These are phyloP conservation scores for Jaculus jaculus DNA, from an alignment of 2,113 vertebrate species.

Conservation along the genomic window DNA sequence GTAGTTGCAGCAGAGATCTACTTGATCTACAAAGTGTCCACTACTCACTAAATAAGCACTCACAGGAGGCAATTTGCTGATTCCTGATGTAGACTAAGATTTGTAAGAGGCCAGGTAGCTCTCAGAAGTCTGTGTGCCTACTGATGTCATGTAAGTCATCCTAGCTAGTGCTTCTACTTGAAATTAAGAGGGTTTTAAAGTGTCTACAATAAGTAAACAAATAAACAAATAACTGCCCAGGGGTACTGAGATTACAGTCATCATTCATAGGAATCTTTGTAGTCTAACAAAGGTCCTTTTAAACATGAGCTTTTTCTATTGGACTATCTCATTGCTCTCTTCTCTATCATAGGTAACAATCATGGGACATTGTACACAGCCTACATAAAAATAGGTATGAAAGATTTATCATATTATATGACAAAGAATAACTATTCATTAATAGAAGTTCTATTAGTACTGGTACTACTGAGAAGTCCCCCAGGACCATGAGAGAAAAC, in stretches of 20 bases:
- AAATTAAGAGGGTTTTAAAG: background rate
- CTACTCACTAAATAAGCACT: background rate
- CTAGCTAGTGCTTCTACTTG: background rate
- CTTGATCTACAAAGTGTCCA: background rate
- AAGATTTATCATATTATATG: background rate
- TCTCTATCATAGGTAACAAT: background rate
- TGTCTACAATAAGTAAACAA: no score
- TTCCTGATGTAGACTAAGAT: background rate
- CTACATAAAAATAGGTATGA: background rate
- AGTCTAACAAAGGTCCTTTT: background rate
- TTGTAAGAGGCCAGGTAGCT: background rate
- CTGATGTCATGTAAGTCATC: background rate
- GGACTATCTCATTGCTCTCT: background rate
- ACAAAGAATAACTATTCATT: background rate
- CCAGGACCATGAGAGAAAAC: background rate
- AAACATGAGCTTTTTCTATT: background rate
- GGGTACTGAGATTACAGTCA: background rate
- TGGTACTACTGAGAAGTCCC: background rate
- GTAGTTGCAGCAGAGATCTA: background rate
- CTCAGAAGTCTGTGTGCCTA: background rate
- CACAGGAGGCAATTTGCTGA: background rate
- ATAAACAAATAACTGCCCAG: background rate
- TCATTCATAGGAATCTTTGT: background rate
- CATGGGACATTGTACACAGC: background rate
- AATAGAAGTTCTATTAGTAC: background rate